These are phyloP conservation scores for Lepus oiostolus DNA, from an alignment of 2,797 vertebrate species.

Conservation along the genomic window DNA sequence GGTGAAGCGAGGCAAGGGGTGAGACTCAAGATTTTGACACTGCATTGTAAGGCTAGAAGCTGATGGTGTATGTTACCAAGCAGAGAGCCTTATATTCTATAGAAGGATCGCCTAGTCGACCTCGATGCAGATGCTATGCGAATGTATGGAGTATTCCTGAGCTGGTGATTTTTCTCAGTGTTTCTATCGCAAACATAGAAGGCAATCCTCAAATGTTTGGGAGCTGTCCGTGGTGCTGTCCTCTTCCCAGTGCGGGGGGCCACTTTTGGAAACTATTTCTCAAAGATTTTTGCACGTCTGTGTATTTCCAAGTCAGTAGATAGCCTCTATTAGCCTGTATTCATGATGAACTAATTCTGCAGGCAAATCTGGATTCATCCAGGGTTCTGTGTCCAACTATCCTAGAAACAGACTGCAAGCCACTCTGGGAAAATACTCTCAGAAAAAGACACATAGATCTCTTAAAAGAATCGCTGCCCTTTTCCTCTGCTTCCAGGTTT, in stretches of 20 bases:
- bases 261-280: constrained; percentile 60
- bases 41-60: constrained; percentile 20
- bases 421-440: not conserved
- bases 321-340: not conserved
- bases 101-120: not conserved
- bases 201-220: not conserved
- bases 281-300: not conserved
- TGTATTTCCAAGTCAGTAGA: constrained; percentile 37
- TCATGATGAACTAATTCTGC: constrained; percentile 54
- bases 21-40: constrained; percentile 45
- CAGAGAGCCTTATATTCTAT: constrained; percentile 31
- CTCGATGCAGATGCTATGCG: constrained; percentile 13
- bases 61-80: not conserved
- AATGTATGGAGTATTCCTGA: not conserved
- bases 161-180: not conserved
- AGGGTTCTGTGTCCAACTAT: constrained; percentile 1
- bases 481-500: not conserved
- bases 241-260: not conserved
- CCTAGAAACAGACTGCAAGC: constrained; percentile 52
- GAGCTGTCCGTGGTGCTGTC: constrained; percentile 67
- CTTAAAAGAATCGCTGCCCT: not conserved
- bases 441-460: not conserved
- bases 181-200: not conserved
- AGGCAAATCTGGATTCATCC: not conserved
- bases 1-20: not conserved